Percentiles rank a stretch among this genome's conserved stretches.
phyloP scores from a whole-genome alignment of 1,140 invertebrate species.

The Trichomalopsis sarcophagae region DNA sequence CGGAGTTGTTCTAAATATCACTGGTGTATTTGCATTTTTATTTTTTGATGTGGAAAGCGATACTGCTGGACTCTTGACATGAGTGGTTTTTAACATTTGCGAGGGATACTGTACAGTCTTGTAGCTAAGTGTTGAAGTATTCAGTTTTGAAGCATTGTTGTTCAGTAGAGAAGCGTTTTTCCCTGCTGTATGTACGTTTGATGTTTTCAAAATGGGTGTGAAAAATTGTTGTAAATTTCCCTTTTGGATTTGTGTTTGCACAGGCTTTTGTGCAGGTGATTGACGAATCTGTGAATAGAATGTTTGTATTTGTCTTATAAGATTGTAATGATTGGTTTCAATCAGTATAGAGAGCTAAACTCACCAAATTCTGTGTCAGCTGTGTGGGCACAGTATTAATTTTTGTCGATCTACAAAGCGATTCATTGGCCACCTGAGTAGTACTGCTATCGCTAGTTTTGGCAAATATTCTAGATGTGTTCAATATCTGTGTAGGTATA shows the following conservation, averaged over 20 bases:
- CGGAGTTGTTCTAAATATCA: conserved; percentile 62
- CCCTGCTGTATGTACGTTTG: conserved; percentile 38
- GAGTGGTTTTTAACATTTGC: conserved; percentile 58
- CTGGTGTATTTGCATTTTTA: conserved; percentile 52
- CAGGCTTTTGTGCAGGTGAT: conserved; percentile 55
- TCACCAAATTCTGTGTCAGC: conserved; percentile 58
- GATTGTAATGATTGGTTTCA: background rate
- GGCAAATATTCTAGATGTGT: conserved; percentile 58
- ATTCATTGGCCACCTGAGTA: conserved; percentile 52
- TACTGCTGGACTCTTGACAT: conserved; percentile 50
- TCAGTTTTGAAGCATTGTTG: conserved; percentile 50
- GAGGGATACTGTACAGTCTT: conserved; percentile 65
- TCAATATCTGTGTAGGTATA: conserved; percentile 62
- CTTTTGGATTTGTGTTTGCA: conserved; percentile 48
- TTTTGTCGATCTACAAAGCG: conserved; percentile 55
- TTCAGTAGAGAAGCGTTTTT: conserved; percentile 59
- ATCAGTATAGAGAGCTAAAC: conserved; percentile 30
- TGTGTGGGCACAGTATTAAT: conserved; percentile 50
- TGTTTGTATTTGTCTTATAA: conserved; percentile 9
- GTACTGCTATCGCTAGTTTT: conserved; percentile 48
- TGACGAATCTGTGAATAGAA: conserved; percentile 58
- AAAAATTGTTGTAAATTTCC: conserved; percentile 60
- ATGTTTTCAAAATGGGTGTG: conserved; percentile 57
- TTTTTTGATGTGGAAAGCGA: conserved; percentile 51
- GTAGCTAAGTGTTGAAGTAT: conserved; percentile 43